These are phyloP conservation scores for Montipora capitata DNA, from an alignment of 92 coral and sea anemone genomes.

Conservation along the genomic window DNA sequence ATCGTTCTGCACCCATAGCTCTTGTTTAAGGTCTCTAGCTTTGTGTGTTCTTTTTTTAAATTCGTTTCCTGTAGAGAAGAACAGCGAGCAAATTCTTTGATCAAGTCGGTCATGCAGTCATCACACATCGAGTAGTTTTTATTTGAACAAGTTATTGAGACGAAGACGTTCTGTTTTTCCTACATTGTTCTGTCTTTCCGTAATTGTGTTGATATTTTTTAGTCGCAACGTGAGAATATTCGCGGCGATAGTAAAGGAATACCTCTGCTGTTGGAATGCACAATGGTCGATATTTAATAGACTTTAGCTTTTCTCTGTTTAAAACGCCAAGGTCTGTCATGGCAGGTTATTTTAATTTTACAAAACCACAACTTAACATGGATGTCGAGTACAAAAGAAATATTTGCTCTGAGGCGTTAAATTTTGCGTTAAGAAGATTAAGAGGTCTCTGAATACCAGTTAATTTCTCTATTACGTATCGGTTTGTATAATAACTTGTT, in stretches of 20 bases:
- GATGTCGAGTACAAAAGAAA: neutral
- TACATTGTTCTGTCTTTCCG: too few relatives aligned
- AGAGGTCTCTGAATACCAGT: neutral
- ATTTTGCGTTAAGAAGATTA: neutral
- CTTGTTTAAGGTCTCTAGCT: neutral
- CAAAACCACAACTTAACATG: neutral
- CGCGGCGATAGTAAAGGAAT: neutral
- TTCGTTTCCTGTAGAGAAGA: neutral
- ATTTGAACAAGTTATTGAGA: constrained; percentile 2
- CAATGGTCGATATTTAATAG: neutral
- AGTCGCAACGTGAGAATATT: constrained; percentile 3
- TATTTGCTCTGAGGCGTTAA: neutral
- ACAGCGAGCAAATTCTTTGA: neutral
- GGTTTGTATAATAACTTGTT: too few relatives aligned
- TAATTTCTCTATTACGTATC: neutral
- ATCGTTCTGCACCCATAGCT: neutral
- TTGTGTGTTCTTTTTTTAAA: neutral
- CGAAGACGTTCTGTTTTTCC: neutral
- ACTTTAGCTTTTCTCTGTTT: constrained; percentile 7
- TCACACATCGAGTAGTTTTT: constrained; percentile 20
- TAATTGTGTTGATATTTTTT: neutral
- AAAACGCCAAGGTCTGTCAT: neutral
- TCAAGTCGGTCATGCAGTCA: neutral
- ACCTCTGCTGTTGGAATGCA: neutral
- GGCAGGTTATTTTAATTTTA: neutral